Evolutionary conservation across 2,888 invertebrate species (phyloP).

Genomic region (Gasteruption jaculator): DNA sequence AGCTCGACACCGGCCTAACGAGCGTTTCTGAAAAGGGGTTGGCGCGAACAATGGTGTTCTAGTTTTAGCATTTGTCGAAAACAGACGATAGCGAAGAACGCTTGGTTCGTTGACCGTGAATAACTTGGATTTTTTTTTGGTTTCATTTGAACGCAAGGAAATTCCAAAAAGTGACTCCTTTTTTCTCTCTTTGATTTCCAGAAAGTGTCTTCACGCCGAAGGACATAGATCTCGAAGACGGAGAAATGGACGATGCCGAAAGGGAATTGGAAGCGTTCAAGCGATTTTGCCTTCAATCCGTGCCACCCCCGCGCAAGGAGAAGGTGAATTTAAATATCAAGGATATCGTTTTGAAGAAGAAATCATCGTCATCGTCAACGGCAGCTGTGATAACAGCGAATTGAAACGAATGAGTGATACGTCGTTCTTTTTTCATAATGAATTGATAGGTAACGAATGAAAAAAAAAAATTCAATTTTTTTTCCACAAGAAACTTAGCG

Average conservation of each 20-base stretch:
- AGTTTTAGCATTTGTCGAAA: too few relatives aligned
- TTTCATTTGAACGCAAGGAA: conserved; percentile 17
- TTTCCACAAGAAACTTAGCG: too few relatives aligned
- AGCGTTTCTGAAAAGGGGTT: too few relatives aligned
- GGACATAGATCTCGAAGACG: conserved; percentile 72
- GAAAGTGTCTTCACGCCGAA: conserved; percentile 76
- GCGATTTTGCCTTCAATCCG: conserved; percentile 79
- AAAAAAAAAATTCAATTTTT: too few relatives aligned
- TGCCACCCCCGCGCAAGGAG: conserved; percentile 71
- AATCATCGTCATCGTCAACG: conserved; percentile 44
- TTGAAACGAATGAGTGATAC: conserved; percentile 29
- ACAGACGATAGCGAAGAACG: too few relatives aligned
- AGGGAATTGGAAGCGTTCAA: conserved; percentile 83
- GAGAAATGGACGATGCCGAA: conserved; percentile 74
- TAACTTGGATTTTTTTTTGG: too few relatives aligned
- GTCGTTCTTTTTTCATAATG: not conserved
- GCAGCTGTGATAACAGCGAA: conserved; percentile 43
- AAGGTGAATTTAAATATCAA: conserved; percentile 77
- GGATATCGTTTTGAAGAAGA: conserved; percentile 68
- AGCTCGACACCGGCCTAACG: too few relatives aligned
- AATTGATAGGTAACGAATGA: not conserved
- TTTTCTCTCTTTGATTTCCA: conserved; percentile 37
- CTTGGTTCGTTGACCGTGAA: too few relatives aligned
- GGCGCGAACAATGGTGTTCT: too few relatives aligned
- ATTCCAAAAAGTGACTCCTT: conserved; percentile 20